These are phyloP conservation scores for Chitala chitala DNA, from an alignment of 2,113 vertebrate species.

Conservation along the genomic window DNA sequence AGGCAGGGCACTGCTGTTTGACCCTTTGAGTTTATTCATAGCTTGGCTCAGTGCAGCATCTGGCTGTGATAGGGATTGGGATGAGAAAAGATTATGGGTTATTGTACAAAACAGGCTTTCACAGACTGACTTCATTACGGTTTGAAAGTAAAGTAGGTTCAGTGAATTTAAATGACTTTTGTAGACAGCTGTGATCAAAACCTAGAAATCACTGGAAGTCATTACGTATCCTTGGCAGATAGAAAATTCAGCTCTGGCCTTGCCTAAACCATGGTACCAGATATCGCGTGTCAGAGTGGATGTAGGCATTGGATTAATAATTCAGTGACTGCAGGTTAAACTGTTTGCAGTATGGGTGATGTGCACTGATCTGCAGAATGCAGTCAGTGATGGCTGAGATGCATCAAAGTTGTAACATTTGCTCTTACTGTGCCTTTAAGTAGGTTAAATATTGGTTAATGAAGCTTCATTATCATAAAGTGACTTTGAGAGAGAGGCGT, in stretches of 20 bases:
- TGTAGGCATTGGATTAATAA: slow-evolving; percentile 19
- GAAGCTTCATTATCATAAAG: background rate
- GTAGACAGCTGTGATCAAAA: background rate
- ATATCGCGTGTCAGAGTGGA: background rate
- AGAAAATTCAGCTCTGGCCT: background rate
- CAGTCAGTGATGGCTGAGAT: background rate
- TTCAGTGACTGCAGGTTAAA: slow-evolving; percentile 22
- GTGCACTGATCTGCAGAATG: background rate
- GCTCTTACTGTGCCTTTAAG: background rate
- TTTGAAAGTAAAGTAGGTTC: background rate
- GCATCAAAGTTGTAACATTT: background rate
- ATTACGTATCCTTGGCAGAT: background rate
- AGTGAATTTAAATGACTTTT: too few species aligned
- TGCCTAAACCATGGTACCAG: background rate
- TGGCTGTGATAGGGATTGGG: too few species aligned
- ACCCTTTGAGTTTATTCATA: too few species aligned
- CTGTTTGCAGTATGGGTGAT: background rate
- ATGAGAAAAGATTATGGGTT: too few species aligned
- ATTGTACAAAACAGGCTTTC: background rate
- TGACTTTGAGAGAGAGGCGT: background rate
- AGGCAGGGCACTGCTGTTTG: too few species aligned
- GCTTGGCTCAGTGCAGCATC: too few species aligned
- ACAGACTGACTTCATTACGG: background rate
- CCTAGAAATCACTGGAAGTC: background rate
- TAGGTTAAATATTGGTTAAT: background rate